phyloP scores from a whole-genome alignment of 2,888 invertebrate genomes.

The Neoitamus cyanurus region DNA sequence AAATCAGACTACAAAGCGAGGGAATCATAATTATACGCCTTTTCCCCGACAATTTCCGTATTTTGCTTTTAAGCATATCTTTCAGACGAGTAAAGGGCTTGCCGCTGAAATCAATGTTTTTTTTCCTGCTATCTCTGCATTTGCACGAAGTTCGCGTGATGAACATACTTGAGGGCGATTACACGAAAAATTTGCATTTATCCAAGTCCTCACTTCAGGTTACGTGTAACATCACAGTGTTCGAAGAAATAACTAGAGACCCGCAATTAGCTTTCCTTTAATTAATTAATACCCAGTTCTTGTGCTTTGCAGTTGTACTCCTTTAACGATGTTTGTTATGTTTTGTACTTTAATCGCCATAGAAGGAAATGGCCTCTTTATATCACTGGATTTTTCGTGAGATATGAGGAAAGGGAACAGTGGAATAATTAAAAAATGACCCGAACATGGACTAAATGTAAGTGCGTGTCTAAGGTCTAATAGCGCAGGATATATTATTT shows the following conservation, averaged over 20 bases:
- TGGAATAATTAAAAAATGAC: not conserved
- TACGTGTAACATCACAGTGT: not conserved
- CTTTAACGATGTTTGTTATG: not conserved
- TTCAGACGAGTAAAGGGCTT: conserved; percentile 4
- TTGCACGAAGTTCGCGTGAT: not conserved
- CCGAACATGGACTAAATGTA: not conserved
- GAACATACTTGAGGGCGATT: not conserved
- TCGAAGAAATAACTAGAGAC: not conserved
- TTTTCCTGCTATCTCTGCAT: conserved; percentile 7
- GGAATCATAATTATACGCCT: conserved; percentile 15
- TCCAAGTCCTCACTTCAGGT: not conserved
- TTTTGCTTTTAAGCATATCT: not conserved
- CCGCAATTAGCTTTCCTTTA: not conserved
- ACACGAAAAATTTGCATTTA: conserved; percentile 39
- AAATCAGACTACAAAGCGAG: not conserved
- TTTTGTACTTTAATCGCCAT: not conserved
- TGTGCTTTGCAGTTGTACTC: not conserved
- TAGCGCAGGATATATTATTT: not conserved
- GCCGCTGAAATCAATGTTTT: conserved; percentile 14
- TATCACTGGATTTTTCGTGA: not conserved
- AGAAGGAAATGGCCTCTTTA: not conserved
- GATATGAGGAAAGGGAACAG: not conserved
- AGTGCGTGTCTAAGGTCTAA: not conserved
- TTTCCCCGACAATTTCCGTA: conserved; percentile 12
- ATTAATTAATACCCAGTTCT: conserved; percentile 4